Percentiles rank a stretch among this genome's conserved stretches.
Evolutionary conservation across 2,888 invertebrate species (phyloP).

Genomic region (Globia sparganii): DNA sequence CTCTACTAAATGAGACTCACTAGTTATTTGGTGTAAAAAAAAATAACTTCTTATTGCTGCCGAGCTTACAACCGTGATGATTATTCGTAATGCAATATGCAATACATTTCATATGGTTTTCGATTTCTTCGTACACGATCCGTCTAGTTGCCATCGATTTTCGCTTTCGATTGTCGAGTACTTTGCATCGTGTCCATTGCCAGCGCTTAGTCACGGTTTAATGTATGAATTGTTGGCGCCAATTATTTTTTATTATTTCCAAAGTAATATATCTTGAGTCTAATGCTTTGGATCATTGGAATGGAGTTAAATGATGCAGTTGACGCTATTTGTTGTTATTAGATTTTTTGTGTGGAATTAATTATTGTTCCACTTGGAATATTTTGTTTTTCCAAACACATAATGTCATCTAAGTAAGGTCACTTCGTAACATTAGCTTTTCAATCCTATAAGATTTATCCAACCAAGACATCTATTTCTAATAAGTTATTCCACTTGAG

Average conservation of each 20-base stretch:
- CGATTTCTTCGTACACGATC: conserved; percentile 75
- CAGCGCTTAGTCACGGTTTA: conserved; percentile 75
- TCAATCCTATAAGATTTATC: background rate
- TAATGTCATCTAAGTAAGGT: background rate
- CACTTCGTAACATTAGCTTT: background rate
- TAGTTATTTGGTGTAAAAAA: background rate
- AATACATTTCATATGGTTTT: conserved; percentile 68
- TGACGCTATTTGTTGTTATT: background rate
- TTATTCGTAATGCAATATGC: conserved; percentile 25
- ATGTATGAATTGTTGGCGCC: conserved; percentile 65
- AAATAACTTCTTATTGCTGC: background rate
- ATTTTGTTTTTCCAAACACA: background rate
- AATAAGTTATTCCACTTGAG: background rate
- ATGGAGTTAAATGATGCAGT: background rate
- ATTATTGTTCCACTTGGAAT: background rate
- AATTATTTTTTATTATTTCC: background rate
- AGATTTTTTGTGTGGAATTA: background rate
- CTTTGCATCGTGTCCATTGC: conserved; percentile 78
- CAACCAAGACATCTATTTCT: background rate
- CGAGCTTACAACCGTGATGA: background rate
- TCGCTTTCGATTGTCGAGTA: conserved; percentile 82
- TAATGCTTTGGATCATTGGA: background rate
- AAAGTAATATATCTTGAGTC: conserved; percentile 13
- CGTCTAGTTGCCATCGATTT: conserved; percentile 74
- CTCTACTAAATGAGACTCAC: background rate